phyloP scores from a whole-genome alignment of 2,888 invertebrate species.

The Spodoptera littoralis region DNA sequence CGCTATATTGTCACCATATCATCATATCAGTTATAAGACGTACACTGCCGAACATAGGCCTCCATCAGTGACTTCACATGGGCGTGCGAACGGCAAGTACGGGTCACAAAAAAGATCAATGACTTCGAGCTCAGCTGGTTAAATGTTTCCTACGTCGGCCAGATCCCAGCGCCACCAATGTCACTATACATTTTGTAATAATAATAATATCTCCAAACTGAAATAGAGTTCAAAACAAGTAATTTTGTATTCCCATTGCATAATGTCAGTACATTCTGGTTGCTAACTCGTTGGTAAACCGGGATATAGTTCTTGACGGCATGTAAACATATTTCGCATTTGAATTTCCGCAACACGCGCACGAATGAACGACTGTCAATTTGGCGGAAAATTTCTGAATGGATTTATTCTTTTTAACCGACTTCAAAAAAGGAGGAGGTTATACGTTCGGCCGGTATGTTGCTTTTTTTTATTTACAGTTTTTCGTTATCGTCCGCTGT shows the following conservation, averaged over 20 bases:
- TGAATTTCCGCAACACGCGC: slow-evolving; percentile 44
- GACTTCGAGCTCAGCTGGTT: no score
- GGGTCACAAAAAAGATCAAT: no score
- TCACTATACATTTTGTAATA: slow-evolving; percentile 28
- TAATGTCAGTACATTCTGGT: slow-evolving; percentile 55
- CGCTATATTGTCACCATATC: no score
- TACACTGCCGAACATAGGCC: no score
- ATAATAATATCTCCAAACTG: slow-evolving; percentile 41
- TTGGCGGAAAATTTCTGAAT: slow-evolving; percentile 12
- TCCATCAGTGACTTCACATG: no score
- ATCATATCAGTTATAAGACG: no score
- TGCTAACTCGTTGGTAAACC: slow-evolving; percentile 48
- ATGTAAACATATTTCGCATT: slow-evolving; percentile 42
- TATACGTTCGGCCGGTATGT: no score
- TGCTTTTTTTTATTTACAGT: no score
- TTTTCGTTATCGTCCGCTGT: no score
- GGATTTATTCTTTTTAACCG: slow-evolving; percentile 4
- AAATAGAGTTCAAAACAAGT: slow-evolving; percentile 42
- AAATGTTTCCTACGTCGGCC: no score
- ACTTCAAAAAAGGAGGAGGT: no score
- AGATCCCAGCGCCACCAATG: slow-evolving; percentile 7
- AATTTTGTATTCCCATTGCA: slow-evolving; percentile 51
- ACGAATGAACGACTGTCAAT: slow-evolving; percentile 12
- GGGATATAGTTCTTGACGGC: slow-evolving; percentile 44
- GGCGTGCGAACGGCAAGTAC: no score